Percentiles rank a stretch among this genome's conserved stretches.
Evolutionary conservation across 2,888 invertebrate genomes (phyloP).

Genomic region (Acrocera orbiculus): DNA sequence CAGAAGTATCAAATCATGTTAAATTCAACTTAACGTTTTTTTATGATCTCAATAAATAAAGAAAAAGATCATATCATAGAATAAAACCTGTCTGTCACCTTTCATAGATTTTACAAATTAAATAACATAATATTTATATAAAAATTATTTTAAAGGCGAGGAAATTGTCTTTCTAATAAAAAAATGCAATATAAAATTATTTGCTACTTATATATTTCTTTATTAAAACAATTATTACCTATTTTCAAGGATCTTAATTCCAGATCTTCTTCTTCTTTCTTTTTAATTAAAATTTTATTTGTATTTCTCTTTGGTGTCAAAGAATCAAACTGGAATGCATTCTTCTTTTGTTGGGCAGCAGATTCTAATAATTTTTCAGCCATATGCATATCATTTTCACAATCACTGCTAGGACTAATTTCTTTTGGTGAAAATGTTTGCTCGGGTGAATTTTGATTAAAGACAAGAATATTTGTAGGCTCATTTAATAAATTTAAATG

Average conservation of each 20-base stretch:
- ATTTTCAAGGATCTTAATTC: conserved; percentile 15
- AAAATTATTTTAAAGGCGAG: too few relatives aligned
- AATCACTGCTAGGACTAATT: conserved; percentile 12
- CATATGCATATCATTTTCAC: conserved; percentile 20
- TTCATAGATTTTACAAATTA: too few relatives aligned
- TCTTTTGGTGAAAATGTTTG: conserved; percentile 16
- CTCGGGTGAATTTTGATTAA: conserved; percentile 16
- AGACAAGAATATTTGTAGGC: conserved; percentile 16
- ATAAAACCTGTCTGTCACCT: too few relatives aligned
- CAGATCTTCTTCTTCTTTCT: conserved; percentile 13
- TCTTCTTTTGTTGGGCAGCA: conserved; percentile 26
- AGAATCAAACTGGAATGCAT: conserved; percentile 31
- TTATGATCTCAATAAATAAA: too few relatives aligned
- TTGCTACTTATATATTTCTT: neutral
- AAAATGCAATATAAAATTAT: neutral
- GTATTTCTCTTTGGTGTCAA: conserved; percentile 26
- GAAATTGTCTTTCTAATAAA: too few relatives aligned
- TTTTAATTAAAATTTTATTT: conserved; percentile 4
- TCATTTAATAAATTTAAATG: conserved; percentile 16
- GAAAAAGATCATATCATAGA: too few relatives aligned
- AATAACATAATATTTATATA: too few relatives aligned
- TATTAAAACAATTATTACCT: conserved; percentile 10
- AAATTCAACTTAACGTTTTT: too few relatives aligned
- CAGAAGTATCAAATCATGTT: too few relatives aligned
- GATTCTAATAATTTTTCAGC: conserved; percentile 30